Evolutionary conservation across 2,113 vertebrate genomes (phyloP), one percentile per base, ranked within the genome.

Genomic region (Marmota monax): DNA sequence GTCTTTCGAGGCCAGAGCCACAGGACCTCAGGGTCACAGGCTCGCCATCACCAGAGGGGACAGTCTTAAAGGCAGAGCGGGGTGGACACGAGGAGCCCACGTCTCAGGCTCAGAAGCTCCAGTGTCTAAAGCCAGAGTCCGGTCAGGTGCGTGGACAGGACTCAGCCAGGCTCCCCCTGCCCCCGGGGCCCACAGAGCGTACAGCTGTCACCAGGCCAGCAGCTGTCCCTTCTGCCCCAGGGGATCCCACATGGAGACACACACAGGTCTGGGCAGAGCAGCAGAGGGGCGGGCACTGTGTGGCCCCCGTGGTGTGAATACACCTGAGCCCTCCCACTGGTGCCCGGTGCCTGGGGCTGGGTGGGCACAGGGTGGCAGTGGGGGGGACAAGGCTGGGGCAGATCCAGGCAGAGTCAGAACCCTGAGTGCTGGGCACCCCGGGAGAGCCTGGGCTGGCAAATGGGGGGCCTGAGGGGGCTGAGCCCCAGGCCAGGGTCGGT

Each of bases 131-230:
- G 63, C 48, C 8, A 5, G 73, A 18, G 51, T 45, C 85, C 53
- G 34, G 77, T 29, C 42, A 80, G 84, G 45, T 39, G 13, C 34
- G 34, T 5, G 67, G 29, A 39, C 34, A 0, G 0, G 23, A 63
- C 84, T 10, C 0, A 10, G 76, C 77, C 1, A 1, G 45, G 67
- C 45, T 84, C 39, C 0, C 61, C 27, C 22, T 1, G 73, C 22
- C 79, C 13, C 1, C 32, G 29, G 70, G 63, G 79, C 29, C 73
- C 53, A 45, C 42, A 7, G 0, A 2, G 42, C n/a, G n/a, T n/a
- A n/a, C n/a, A n/a, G n/a, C 3, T 1, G n/a, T 27, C 22, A 0
- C 84, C 48, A 0, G 0, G 10, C 32, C 65, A 20, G 29, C 13
- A 42, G 85, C 45, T 51, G 23, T 14, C 7, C 73, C n/a, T 37